A percentile compares a stretch with the other conserved stretches of the same genome.
Evolutionary conservation across 2,113 vertebrate genomes (phyloP).

Genomic region (Indri indri): DNA sequence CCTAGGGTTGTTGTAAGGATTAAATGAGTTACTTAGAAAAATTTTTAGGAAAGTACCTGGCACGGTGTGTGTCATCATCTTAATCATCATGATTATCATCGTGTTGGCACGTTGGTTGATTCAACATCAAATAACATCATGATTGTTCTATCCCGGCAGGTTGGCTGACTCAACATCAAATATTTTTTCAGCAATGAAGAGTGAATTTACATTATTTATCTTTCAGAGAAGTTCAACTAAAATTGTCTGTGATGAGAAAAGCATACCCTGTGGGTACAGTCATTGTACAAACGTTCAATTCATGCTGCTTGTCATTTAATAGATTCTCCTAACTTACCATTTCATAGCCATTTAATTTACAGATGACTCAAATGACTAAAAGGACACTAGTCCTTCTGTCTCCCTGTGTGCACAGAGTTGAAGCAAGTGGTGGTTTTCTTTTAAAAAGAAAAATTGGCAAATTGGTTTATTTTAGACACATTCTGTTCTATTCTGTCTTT

Average conservation of each 20-base stretch:
- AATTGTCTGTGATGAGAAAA: not conserved
- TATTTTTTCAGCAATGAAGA: not conserved
- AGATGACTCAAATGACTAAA: conserved; percentile 37
- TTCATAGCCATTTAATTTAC: conserved; percentile 16
- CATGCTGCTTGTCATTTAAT: not conserved
- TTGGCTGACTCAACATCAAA: not conserved
- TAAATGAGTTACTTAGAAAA: not conserved
- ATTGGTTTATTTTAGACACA: conserved; percentile 15
- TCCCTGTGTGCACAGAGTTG: conserved; percentile 1
- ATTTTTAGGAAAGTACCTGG: not conserved
- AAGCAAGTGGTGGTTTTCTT: not conserved
- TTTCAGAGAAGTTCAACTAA: not conserved
- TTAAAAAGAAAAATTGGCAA: conserved; percentile 5
- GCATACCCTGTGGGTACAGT: not conserved
- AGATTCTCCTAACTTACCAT: not conserved
- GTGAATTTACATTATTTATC: not conserved
- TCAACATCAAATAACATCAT: not conserved
- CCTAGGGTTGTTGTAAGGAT: not conserved
- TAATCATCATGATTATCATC: not conserved
- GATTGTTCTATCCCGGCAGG: not conserved
- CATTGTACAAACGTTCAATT: not conserved
- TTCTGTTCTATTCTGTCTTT: not conserved
- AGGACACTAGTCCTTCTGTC: conserved; percentile 4
- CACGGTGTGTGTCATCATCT: not conserved
- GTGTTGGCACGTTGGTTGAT: not conserved